phyloP scores from a whole-genome alignment of 2,113 vertebrate genomes.

The Machaerirhynchus nigripectus region DNA sequence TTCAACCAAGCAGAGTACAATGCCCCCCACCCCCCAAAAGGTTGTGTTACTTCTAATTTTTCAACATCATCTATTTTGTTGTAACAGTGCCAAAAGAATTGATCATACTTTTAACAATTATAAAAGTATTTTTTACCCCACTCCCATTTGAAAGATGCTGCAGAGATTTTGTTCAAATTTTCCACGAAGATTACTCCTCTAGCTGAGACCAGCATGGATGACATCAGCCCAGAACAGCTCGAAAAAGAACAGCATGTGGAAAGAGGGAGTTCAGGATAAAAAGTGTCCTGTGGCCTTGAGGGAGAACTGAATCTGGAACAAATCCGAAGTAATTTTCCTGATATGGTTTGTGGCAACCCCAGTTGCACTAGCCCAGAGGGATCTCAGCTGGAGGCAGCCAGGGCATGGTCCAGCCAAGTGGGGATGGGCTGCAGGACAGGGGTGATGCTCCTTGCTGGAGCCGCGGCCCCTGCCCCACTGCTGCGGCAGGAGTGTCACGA shows the following conservation, averaged over 20 bases:
- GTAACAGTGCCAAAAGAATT: not conserved
- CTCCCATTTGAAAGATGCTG: not conserved
- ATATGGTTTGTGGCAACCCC: not conserved
- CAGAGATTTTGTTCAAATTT: constrained; percentile 36
- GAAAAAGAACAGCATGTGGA: not conserved
- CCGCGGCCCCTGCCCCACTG: not conserved
- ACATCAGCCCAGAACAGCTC: constrained; percentile 6
- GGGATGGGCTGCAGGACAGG: not conserved
- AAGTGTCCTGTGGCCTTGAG: not conserved
- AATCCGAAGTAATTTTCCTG: not conserved
- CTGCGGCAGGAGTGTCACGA: not conserved
- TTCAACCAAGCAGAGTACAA: not conserved
- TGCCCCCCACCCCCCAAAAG: not conserved
- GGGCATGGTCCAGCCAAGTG: not conserved
- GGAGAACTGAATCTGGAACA: not conserved
- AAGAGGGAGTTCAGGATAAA: constrained; percentile 7
- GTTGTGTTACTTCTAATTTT: not conserved
- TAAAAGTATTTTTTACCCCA: not conserved
- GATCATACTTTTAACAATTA: not conserved
- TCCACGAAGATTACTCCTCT: constrained; percentile 13
- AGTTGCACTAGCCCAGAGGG: not conserved
- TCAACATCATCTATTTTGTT: not conserved
- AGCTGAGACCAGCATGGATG: not conserved
- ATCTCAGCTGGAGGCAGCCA: not conserved
- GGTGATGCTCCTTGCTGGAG: not conserved